Percentiles rank a stretch among this genome's conserved stretches.
phyloP scores from a whole-genome alignment of 2,113 vertebrate genomes.

The Hemicordylus capensis region DNA sequence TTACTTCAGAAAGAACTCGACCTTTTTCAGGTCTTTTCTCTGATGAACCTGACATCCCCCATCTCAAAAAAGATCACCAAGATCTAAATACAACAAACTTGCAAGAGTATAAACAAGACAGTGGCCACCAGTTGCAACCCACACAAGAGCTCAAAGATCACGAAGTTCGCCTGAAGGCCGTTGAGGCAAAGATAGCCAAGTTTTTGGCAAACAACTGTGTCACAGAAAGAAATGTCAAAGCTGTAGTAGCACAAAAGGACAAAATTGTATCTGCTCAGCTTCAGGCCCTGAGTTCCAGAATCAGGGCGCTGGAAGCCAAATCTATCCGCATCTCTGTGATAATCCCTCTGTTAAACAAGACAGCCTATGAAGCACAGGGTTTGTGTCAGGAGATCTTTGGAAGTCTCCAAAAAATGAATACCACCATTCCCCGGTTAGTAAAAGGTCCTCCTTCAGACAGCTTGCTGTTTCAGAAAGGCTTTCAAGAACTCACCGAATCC shows the following conservation, averaged over 20 bases:
- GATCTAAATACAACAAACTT: slow-evolving; percentile 67
- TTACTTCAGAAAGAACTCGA: slow-evolving; percentile 47
- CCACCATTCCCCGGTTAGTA: slow-evolving; percentile 61
- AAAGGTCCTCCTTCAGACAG: slow-evolving; percentile 63
- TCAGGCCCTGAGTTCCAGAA: slow-evolving; percentile 73
- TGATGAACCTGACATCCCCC: slow-evolving; percentile 24
- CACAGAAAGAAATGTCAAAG: slow-evolving; percentile 54
- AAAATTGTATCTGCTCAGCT: slow-evolving; percentile 59
- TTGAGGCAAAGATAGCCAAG: slow-evolving; percentile 76
- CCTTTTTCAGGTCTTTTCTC: slow-evolving; percentile 38
- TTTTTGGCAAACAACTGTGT: slow-evolving; percentile 64
- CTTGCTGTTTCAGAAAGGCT: slow-evolving; percentile 67
- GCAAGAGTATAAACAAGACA: slow-evolving; percentile 60
- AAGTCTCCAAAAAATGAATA: slow-evolving; percentile 64
- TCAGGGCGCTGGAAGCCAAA: slow-evolving; percentile 78
- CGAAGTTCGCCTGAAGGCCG: slow-evolving; percentile 65
- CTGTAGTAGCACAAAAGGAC: slow-evolving; percentile 55
- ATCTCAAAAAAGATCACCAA: slow-evolving; percentile 62
- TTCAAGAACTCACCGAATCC: slow-evolving; percentile 72
- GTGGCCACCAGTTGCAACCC: slow-evolving; percentile 24
- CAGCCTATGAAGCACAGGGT: slow-evolving; percentile 60
- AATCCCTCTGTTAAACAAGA: slow-evolving; percentile 76
- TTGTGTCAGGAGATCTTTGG: slow-evolving; percentile 63
- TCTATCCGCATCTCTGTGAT: slow-evolving; percentile 66
- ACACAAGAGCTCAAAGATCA: slow-evolving; percentile 53